Evolutionary conservation across 1,140 invertebrate genomes (phyloP), one percentile per base, ranked within the genome.

Genomic region (Drosophila varians): DNA sequence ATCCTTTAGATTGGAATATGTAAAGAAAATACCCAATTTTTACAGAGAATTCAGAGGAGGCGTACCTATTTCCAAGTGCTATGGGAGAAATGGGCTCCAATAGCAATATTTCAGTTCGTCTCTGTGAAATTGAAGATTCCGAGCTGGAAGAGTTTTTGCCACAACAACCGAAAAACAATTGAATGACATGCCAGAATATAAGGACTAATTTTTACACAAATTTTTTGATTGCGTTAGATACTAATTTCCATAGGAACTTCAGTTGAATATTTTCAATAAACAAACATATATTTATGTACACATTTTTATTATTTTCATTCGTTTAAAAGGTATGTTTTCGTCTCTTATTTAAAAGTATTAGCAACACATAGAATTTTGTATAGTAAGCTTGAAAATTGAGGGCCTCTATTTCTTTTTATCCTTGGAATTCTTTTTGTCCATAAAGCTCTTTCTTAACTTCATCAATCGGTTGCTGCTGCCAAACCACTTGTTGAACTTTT

Each of bases 91-190:
- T 93, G 42, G 95, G 76, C 19, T 86, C 94, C 4, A 95, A 95
- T 88, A 97, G 96, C 91, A 96, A 97, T 91, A 93, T 97, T 48
- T 97, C 96, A 16, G 94, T 96, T 18, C 95, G 96, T 92, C 93
- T 98, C 25, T 98, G 97, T 93, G 97, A 98, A 93, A 97, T 98
- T 86, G 97, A 98, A 92, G 97, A 98, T 92, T 96, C 95, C n/a
- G 96, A 97, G 89, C 94, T 93, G 79, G 95, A 96, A 56, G 89
- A 90, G 54, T 90, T 90, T 72, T 77, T 84, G 57, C 88, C 82
- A 38, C 62, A 62, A 45, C 62, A 69, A 58, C 28, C 65, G 57
- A 75, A 55, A 66, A 70, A 69, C 74, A 79, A 77, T 45, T 84
- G 70, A 86, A 87, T 86, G 72, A 77, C 68, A 80, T 77, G 71